A percentile compares a stretch with the other conserved stretches of the same genome.
phyloP scores from a whole-genome alignment of 2,113 vertebrate species.

The Boulengerochromis microlepis region DNA sequence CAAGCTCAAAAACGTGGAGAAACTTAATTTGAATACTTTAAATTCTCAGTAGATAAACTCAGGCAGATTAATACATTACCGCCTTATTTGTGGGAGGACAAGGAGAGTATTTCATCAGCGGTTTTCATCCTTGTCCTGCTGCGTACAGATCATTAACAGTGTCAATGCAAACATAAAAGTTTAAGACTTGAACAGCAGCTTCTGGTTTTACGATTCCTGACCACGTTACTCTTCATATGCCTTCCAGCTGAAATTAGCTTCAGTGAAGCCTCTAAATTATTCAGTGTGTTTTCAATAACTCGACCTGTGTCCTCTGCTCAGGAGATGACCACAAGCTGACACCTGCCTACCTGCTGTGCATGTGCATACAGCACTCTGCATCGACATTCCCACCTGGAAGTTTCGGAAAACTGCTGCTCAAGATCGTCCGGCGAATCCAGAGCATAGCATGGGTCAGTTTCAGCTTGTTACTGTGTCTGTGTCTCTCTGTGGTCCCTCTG shows the following conservation, averaged over 20 bases:
- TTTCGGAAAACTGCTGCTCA: conserved; percentile 88
- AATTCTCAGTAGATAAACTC: background rate
- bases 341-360: conserved; percentile 88
- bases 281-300: background rate
- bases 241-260: background rate
- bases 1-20: background rate
- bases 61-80: background rate
- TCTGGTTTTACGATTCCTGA: background rate
- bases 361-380: conserved; percentile 91
- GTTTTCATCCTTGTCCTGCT: background rate
- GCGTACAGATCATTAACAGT: background rate
- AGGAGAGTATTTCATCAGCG: background rate
- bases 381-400: conserved; percentile 78
- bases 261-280: background rate
- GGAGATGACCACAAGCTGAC: conserved; percentile 88
- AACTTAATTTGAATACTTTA: background rate
- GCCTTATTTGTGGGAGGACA: background rate
- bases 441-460: conserved; percentile 87
- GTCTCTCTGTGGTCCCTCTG: background rate
- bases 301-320: background rate
- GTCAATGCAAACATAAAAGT: background rate
- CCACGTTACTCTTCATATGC: background rate
- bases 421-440: conserved; percentile 82
- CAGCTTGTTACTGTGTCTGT: background rate
- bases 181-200: background rate